Evolutionary conservation across 2,888 invertebrate genomes (phyloP), one percentile per base, ranked within the genome.

Genomic region (Mallateleia sp.): DNA sequence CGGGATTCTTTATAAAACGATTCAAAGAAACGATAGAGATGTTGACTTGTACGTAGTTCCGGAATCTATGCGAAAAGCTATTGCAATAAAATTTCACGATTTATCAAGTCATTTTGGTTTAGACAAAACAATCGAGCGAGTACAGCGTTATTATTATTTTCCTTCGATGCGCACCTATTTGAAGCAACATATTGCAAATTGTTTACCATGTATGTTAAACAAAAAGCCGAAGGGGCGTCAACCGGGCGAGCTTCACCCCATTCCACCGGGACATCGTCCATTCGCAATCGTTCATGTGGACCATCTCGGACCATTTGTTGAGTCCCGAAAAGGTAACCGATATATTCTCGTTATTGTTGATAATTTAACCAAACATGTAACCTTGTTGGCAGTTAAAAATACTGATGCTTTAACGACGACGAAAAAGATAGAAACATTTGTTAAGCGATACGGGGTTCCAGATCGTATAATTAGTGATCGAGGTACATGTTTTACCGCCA

Each of bases 271-370:
- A 2, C 1, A 22, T 4, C 62, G 62, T 18, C 62, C 62, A 3
- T 62, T 62, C 14, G 62, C 62, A 9, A 32, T 38, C 7, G 62
- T 62, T 4, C 62, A 62, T 22, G 14, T 22, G 11, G 88, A 89
- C 28, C 89, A 90, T 50, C 20, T 89, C 0, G 89, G 89, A 38
- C 89, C 90, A 4, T 85, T 89, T 47, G 24, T 81, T 0, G 78
- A 62, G 0, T 72, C 77, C 0, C 42, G 18, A 0, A 38, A 38
- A 5, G 22, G 66, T 9, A 87, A 88, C 50, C 78, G 75, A 54
- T 81, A 89, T 54, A 34, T 91, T 0, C 52, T 89, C 2, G 71
- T 69, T 2, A 24, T 89, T 0, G 69, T 89, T 0, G 89, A 90
- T 47, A 87, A 82, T 38, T 58, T 89, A 4, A 90, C 88, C 9